These are phyloP conservation scores for Anhinga anhinga DNA, from an alignment of 2,113 vertebrate genomes.

Conservation along the genomic window DNA sequence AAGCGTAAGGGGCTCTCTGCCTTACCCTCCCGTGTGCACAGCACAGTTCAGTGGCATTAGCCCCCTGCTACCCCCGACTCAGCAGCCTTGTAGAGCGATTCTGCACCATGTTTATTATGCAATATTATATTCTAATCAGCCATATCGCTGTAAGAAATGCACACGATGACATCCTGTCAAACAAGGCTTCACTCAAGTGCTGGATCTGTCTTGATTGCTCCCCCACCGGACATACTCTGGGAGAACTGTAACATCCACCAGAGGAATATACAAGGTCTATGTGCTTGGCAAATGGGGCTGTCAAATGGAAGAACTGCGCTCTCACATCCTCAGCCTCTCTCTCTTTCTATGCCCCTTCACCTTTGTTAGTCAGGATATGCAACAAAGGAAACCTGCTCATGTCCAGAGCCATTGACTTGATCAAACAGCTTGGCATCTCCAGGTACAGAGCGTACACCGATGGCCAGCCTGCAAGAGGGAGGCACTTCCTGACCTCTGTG, in stretches of 20 bases:
- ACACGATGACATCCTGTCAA: background rate
- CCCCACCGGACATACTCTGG: background rate
- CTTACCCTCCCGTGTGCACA: background rate
- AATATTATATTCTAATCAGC: background rate
- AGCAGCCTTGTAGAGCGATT: background rate
- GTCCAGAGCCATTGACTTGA: background rate
- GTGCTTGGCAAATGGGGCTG: background rate
- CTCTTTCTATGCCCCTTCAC: background rate
- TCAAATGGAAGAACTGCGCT: background rate
- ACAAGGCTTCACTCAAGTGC: background rate
- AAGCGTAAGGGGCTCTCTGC: background rate
- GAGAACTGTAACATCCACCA: background rate
- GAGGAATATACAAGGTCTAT: background rate
- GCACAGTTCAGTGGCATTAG: background rate
- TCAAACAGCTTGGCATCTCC: background rate
- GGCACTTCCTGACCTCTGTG: background rate
- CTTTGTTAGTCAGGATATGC: background rate
- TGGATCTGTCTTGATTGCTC: background rate
- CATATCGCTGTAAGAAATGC: rapidly evolving
- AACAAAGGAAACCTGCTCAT: background rate
- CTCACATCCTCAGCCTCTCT: background rate
- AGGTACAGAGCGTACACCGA: background rate
- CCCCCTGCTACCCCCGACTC: background rate
- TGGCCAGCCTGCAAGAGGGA: background rate
- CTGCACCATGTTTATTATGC: background rate